Evolutionary conservation across 2,113 vertebrate species (phyloP), one percentile per base, ranked within the genome.

Genomic region (Corydoras maculifer): DNA sequence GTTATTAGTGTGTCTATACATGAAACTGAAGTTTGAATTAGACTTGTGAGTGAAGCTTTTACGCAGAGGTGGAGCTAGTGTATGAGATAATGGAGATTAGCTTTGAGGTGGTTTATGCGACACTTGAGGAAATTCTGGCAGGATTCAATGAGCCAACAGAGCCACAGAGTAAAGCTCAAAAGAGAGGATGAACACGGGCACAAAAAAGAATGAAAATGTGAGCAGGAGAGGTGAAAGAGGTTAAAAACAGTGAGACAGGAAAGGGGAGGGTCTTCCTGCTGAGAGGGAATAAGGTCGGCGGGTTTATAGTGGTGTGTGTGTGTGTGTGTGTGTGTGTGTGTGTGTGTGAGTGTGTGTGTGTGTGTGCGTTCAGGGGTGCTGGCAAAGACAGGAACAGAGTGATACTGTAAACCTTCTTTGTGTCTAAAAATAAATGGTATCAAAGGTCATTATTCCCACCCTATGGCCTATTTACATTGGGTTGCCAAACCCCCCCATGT

Each of bases 221-320:
- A 63, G 15, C 55, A 58, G 49, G 53, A 77, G 79, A 75, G 83
- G 85, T 85, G 81, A 81, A 57, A 72, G 86, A 77, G 85, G 84
- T 86, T 57, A 57, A 7, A 57, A 57, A 57, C 12, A 57, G 14
- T 62, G 70, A 68, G 66, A 70, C 10, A 63, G 65, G 75, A 73
- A 79, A 75, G 29, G 53, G 18, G 69, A 64, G 53, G 77, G 80
- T 78, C 79, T 82, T 83, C 79, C 81, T 81, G 62, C 65, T 70
- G 78, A 73, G 77, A 75, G 74, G 63, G 62, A 72, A 43, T 14
- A 2, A 31, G 89, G 86, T 90, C 85, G 85, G 62, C 79, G 86
- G 79, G 89, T 89, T 89, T 79, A 81, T 70, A 69, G 60, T 75
- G 18, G 50, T 49, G 51, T 71, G 58, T 68, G 75, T 72, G 73